Conservation (phyloP, 1,140 invertebrate species). For the Sycophila sp. region DNA sequence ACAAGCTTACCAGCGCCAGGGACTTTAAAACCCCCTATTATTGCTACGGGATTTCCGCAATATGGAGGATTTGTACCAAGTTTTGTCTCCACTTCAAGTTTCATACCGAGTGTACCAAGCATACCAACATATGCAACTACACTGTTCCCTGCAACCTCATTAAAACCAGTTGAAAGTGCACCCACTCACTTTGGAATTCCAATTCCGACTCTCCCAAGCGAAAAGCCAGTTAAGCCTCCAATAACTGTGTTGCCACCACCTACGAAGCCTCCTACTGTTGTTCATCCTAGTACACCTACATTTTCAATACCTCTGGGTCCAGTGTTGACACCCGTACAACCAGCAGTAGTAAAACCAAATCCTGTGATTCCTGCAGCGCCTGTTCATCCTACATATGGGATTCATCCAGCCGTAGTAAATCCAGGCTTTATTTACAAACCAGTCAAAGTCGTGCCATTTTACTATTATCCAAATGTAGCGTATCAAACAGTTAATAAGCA, state of each 20-base stretch:
- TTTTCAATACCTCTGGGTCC: slow-evolving; percentile 45
- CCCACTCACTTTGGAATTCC: slow-evolving; percentile 58
- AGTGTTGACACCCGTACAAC: slow-evolving; percentile 41
- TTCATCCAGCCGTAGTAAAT: slow-evolving; percentile 48
- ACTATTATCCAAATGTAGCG: slow-evolving; percentile 52
- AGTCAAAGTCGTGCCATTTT: slow-evolving; percentile 54
- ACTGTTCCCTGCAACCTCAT: slow-evolving; percentile 33
- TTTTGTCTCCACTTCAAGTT: slow-evolving; percentile 41
- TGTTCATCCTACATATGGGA: slow-evolving; percentile 49
- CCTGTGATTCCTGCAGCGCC: slow-evolving; percentile 43
- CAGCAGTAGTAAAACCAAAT: slow-evolving; percentile 13
- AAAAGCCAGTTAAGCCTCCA: slow-evolving; percentile 22
- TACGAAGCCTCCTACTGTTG: not conserved
- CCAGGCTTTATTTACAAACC: slow-evolving; percentile 54
- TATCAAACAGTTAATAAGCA: slow-evolving; percentile 50
- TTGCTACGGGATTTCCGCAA: slow-evolving; percentile 38
- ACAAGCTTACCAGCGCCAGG: slow-evolving; percentile 24
- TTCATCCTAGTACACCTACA: slow-evolving; percentile 35
- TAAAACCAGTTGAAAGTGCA: slow-evolving; percentile 44
- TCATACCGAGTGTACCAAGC: slow-evolving; percentile 37
- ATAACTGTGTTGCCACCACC: not conserved
- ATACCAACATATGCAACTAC: slow-evolving; percentile 43
- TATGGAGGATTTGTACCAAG: slow-evolving; percentile 52
- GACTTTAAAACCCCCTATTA: not conserved
- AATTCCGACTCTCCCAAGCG: slow-evolving; percentile 44